Evolutionary conservation across 2,797 vertebrate species (phyloP), one percentile per base, ranked within the genome.

Genomic region (Rhinoraja longicauda): DNA sequence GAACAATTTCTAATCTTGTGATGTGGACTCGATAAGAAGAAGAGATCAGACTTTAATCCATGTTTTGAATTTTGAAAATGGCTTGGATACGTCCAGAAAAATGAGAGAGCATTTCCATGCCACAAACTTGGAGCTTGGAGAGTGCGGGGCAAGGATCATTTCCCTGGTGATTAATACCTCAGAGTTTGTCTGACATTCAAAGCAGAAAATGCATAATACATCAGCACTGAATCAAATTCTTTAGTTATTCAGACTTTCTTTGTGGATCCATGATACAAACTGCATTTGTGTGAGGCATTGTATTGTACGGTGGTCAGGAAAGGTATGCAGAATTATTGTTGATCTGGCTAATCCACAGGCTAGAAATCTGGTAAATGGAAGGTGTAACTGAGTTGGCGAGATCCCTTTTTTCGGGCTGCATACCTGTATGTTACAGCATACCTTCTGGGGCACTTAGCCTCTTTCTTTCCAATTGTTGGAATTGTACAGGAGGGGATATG

Each of bases 91-190:
- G n/a, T 86, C 15, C 62, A 67, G 59, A n/a, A 88, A 67, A 67
- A 59, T 59, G 53, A 86, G 79, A 86, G n/a, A 67, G 36, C 62
- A 36, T 88, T 64, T 72, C 21, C 70, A 6, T 36, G n/a, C 62
- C 5, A 29, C 82, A 15, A 26, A 17, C 36, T 36, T 13, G 29
- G 82, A 86, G 59, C 59, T 8, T 19, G 32, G n/a, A 67, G 84
- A 67, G n/a, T 36, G n/a, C 13, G n/a, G 29, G 67, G 62, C n/a
- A 88, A 67, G 59, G 62, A 21, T 67, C 84, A 88, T 67, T 62
- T 88, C 84, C 84, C 59, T 88, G n/a, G 84, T 88, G 17, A 88
- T 36, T 88, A 88, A 88, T 88, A 64, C 84, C 62, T 88, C 36
- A 5, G 76, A 36, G 17, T 78, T 39, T 67, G 26, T 84, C 2